A percentile compares a stretch with the other conserved stretches of the same genome.
Conservation (phyloP, 2,888 invertebrate genomes). For the Plebejus argus region DNA sequence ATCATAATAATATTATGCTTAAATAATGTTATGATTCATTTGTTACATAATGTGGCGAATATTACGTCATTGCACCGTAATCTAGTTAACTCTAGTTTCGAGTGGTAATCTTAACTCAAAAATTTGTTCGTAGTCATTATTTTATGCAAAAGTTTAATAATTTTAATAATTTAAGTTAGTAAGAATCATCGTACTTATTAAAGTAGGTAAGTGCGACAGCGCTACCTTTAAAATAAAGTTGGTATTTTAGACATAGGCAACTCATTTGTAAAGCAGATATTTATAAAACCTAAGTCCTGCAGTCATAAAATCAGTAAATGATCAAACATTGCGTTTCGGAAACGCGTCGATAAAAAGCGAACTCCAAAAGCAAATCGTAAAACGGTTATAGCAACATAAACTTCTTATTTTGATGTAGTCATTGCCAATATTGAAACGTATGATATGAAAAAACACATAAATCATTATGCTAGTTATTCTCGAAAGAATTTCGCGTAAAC, state of each 20-base stretch:
- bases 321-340: conserved; percentile 22
- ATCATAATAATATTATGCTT: not conserved
- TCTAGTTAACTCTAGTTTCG: not conserved
- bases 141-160: not conserved
- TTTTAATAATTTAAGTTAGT: not conserved
- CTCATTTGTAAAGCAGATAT: not conserved
- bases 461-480: conserved; percentile 33
- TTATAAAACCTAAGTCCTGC: conserved; percentile 15
- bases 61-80: not conserved
- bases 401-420: conserved; percentile 27
- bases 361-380: conserved; percentile 26
- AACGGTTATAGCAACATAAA: conserved; percentile 25
- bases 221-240: no score
- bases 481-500: conserved; percentile 32
- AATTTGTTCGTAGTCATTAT: no score
- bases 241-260: not conserved
- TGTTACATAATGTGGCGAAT: not conserved
- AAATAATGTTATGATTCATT: not conserved
- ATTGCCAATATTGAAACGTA: conserved; percentile 31
- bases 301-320: conserved; percentile 17
- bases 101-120: not conserved
- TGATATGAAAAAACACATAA: conserved; percentile 33
- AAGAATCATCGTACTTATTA: not conserved
- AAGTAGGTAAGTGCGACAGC: no score
- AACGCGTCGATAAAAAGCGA: conserved; percentile 21